phyloP scores from a whole-genome alignment of 2,888 invertebrate species.

The Mythimna loreyi region DNA sequence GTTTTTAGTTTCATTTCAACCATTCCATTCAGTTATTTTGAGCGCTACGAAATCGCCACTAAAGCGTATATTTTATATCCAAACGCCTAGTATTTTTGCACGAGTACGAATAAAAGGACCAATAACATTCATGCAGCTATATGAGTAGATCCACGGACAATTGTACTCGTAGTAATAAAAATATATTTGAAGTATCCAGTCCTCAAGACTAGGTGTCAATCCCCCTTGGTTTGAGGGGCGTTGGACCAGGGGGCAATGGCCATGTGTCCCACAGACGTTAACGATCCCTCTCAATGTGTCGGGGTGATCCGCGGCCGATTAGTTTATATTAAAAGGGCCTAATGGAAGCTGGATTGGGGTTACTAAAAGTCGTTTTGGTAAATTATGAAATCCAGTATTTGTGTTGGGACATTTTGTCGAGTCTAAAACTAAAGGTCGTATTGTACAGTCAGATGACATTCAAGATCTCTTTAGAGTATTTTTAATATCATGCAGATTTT shows the following conservation, averaged over 20 bases:
- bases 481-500: too few species aligned
- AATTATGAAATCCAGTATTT: background rate
- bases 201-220: constrained; percentile 39
- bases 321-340: constrained; percentile 32
- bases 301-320: constrained; percentile 24
- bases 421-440: background rate
- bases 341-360: constrained; percentile 5
- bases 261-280: constrained; percentile 56
- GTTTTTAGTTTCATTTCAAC: background rate
- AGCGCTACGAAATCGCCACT: background rate
- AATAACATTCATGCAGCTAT: constrained; percentile 23
- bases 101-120: constrained; percentile 15
- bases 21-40: background rate
- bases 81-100: constrained; percentile 6
- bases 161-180: constrained; percentile 23
- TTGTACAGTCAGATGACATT: background rate
- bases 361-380: background rate
- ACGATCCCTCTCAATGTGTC: constrained; percentile 40
- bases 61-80: constrained; percentile 5
- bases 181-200: constrained; percentile 25
- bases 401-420: background rate
- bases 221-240: constrained; percentile 47
- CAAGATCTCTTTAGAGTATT: background rate
- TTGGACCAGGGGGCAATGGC: constrained; percentile 62
- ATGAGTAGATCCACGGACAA: constrained; percentile 13